Percentiles rank a stretch among this genome's conserved stretches.
These are phyloP conservation scores for Isaurus tuberculatus DNA, from an alignment of 92 coral and sea anemone species.

Conservation along the genomic window DNA sequence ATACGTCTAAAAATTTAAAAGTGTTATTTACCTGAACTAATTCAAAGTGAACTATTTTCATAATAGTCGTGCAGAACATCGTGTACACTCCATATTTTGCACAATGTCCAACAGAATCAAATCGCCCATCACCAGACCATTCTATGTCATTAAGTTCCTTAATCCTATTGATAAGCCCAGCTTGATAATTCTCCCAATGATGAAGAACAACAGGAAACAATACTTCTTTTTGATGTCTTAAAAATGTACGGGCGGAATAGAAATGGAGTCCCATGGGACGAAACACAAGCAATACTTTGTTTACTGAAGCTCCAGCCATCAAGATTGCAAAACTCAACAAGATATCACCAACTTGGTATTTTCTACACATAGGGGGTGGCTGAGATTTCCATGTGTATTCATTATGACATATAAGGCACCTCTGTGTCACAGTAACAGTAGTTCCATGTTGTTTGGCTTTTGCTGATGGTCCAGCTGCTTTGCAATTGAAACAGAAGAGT, in stretches of 20 bases:
- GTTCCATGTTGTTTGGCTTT: background rate
- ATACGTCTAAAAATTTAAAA: too few relatives aligned
- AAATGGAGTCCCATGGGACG: background rate
- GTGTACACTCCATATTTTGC: background rate
- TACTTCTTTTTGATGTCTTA: background rate
- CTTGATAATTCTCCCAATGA: background rate
- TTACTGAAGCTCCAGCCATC: background rate
- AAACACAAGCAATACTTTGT: background rate
- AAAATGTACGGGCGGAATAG: background rate
- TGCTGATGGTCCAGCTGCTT: background rate
- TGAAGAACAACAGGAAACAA: background rate
- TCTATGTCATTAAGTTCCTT: background rate
- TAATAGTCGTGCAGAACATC: background rate
- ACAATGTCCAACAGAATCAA: background rate
- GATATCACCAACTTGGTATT: background rate
- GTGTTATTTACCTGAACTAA: conserved; percentile 1
- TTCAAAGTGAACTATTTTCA: background rate
- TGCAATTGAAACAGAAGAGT: conserved; percentile 39
- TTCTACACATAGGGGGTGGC: background rate
- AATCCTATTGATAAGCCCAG: background rate
- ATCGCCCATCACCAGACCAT: conserved; percentile 5
- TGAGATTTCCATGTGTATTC: background rate
- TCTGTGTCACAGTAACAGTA: background rate
- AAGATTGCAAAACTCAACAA: background rate
- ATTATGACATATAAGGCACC: background rate